Percentiles rank a stretch among this genome's conserved stretches.
Evolutionary conservation across 2,113 vertebrate species (phyloP).

Genomic region (Sinocyclocheilus grahami): DNA sequence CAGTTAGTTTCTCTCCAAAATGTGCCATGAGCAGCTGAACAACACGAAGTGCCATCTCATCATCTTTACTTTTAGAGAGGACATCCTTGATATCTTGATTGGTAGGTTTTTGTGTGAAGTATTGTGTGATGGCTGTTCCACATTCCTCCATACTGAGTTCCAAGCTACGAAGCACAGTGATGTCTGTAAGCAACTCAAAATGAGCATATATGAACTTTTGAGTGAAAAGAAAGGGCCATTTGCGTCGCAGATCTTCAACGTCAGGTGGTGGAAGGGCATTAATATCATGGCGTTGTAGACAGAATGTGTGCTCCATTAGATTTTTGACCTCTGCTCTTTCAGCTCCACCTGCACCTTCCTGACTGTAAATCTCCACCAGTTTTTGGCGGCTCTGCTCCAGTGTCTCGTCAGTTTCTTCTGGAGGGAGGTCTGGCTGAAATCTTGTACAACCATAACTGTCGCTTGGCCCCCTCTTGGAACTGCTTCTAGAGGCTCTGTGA

Average conservation of each 20-base stretch:
- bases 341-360: neutral
- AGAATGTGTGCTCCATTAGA: slow-evolving; percentile 28
- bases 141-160: slow-evolving; percentile 52
- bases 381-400: slow-evolving; percentile 19
- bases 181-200: slow-evolving; percentile 47
- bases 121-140: slow-evolving; percentile 36
- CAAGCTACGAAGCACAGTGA: slow-evolving; percentile 39
- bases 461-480: no score
- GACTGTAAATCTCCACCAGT: slow-evolving; percentile 13
- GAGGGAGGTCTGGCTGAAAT: slow-evolving; percentile 4
- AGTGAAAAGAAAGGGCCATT: slow-evolving; percentile 46
- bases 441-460: no score
- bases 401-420: slow-evolving; percentile 48
- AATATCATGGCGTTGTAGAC: slow-evolving; percentile 24
- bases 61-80: slow-evolving; percentile 34
- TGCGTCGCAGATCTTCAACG: slow-evolving; percentile 18
- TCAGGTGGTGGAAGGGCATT: slow-evolving; percentile 43
- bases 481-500: no score
- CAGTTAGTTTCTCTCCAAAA: slow-evolving; percentile 31
- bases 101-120: slow-evolving; percentile 41
- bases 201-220: slow-evolving; percentile 21
- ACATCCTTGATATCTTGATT: slow-evolving; percentile 39
- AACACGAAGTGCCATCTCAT: slow-evolving; percentile 18
- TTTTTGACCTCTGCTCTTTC: neutral
- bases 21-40: slow-evolving; percentile 46